Evolutionary conservation across 2,113 vertebrate species (phyloP).

Genomic region (Chaetura pelagica): DNA sequence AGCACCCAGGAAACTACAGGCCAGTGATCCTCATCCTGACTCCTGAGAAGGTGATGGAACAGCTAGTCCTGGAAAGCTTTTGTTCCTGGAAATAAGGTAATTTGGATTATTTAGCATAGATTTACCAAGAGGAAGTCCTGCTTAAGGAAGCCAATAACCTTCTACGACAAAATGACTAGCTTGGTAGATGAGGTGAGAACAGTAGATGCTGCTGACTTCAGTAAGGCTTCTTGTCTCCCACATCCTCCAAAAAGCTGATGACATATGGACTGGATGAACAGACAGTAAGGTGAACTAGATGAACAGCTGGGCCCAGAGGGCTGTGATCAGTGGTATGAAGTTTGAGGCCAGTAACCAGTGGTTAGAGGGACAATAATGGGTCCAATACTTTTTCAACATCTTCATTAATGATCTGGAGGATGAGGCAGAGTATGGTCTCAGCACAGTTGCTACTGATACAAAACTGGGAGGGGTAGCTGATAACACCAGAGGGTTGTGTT

Average conservation of each 20-base stretch:
- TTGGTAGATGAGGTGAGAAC: not conserved
- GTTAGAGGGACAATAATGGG: not conserved
- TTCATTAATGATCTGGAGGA: not conserved
- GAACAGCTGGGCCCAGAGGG: not conserved
- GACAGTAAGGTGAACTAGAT: not conserved
- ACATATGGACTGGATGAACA: not conserved
- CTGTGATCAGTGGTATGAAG: not conserved
- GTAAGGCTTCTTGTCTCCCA: not conserved
- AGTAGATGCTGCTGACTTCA: not conserved
- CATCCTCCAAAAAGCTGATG: not conserved
- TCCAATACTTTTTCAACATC: not conserved
- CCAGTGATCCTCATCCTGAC: not conserved
- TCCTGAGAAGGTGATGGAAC: not conserved
- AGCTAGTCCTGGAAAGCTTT: not conserved
- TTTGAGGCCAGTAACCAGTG: not conserved
- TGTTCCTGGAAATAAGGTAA: not conserved
- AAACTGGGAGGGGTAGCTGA: not conserved
- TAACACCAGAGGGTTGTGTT: not conserved
- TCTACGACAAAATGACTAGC: not conserved
- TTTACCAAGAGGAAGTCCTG: not conserved
- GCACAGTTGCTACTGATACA: not conserved
- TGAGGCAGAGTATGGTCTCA: not conserved
- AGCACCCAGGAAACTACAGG: no score
- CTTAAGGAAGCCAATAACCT: not conserved
- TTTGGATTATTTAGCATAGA: not conserved